These are phyloP conservation scores for Caloenas nicobarica DNA, from an alignment of 2,113 vertebrate species.

Conservation along the genomic window DNA sequence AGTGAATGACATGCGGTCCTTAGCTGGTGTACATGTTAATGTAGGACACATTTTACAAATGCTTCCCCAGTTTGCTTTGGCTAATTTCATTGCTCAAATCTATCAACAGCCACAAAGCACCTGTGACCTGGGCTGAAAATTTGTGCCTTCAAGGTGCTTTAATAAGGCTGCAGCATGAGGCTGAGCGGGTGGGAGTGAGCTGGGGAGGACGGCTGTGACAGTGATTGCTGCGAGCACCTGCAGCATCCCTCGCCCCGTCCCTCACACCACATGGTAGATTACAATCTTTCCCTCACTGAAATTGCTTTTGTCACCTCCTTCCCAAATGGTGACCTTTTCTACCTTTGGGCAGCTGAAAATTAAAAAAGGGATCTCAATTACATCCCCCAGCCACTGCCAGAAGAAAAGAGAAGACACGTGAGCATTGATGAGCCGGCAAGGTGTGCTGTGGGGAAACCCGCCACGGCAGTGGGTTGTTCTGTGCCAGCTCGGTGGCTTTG, in stretches of 20 bases:
- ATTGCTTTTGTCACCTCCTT: constrained; percentile 69
- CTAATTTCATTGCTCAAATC: constrained; percentile 22
- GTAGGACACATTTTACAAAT: not conserved
- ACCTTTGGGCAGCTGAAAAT: constrained; percentile 38
- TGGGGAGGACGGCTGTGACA: constrained; percentile 39
- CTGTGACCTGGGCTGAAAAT: not conserved
- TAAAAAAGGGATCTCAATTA: constrained; percentile 44
- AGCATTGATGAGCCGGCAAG: not conserved
- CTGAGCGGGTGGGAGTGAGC: constrained; percentile 6
- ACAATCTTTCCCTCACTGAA: constrained; percentile 56
- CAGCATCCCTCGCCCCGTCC: constrained; percentile 28
- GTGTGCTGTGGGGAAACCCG: not conserved
- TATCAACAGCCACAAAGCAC: not conserved
- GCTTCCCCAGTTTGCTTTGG: not conserved
- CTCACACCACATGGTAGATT: constrained; percentile 42
- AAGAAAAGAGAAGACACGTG: not conserved
- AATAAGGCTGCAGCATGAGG: constrained; percentile 8
- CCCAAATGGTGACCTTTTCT: constrained; percentile 52
- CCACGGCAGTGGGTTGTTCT: rapidly evolving
- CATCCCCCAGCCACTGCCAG: not conserved
- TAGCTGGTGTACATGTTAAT: not conserved
- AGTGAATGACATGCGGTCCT: not conserved
- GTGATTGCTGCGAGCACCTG: constrained; percentile 48
- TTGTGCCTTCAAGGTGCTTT: constrained; percentile 44
- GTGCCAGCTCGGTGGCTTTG: not conserved